A percentile compares a stretch with the other conserved stretches of the same genome.
These are phyloP conservation scores for Chelon auratus DNA, from an alignment of 2,797 vertebrate species.

Conservation along the genomic window DNA sequence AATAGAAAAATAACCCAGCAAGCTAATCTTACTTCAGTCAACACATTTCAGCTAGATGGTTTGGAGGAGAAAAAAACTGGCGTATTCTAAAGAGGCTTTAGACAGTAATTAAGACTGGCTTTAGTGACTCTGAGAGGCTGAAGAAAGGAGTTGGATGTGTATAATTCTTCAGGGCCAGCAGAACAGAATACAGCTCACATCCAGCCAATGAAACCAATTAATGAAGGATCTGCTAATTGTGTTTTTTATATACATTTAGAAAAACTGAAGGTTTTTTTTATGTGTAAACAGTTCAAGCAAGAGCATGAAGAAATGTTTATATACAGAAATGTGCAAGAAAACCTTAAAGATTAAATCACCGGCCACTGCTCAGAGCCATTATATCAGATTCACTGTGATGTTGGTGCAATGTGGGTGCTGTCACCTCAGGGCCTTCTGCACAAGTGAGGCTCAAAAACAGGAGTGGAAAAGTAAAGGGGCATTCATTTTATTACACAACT, in stretches of 20 bases:
- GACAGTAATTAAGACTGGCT: neutral
- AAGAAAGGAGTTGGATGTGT: neutral
- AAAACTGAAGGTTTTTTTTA: neutral
- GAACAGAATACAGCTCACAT: conserved; percentile 7
- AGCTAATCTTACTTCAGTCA: neutral
- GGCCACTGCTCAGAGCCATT: too few relatives aligned
- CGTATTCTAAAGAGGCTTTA: neutral
- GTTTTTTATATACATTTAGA: neutral
- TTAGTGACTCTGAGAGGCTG: neutral
- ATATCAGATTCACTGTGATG: too few relatives aligned
- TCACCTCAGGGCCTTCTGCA: too few relatives aligned
- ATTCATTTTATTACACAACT: too few relatives aligned
- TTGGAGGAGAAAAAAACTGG: neutral
- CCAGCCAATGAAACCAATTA: neutral
- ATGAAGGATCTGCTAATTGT: neutral
- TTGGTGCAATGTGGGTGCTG: too few relatives aligned
- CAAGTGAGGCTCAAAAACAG: too few relatives aligned
- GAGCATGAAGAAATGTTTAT: too few relatives aligned
- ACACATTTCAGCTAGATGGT: conserved; percentile 14
- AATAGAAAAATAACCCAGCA: neutral
- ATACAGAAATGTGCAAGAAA: too few relatives aligned
- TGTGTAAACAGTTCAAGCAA: too few relatives aligned
- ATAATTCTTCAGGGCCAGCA: conserved; percentile 6
- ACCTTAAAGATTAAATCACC: too few relatives aligned
- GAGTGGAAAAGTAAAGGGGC: too few relatives aligned